Base-by-base conservation (phyloP, 2,888 invertebrate species). In the Drosophila mimica region DNA sequence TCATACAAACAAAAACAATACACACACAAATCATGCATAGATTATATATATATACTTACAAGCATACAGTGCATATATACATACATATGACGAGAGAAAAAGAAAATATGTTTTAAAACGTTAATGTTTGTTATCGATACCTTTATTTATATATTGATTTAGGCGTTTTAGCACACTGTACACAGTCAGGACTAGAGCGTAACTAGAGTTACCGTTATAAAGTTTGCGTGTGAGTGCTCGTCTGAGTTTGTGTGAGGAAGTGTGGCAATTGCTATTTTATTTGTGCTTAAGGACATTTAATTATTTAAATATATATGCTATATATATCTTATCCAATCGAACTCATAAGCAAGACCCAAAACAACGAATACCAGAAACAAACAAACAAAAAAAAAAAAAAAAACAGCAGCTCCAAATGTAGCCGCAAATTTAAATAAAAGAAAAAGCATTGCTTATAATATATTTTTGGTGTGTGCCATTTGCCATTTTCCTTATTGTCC, bases 81-180 rank as follows among this genome's bases (percentile, higher is more conserved):
- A 71, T 17, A 76, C 9, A 61, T 46, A 36, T 57, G 51, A 61
- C 49, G 48, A 56, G 52, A 56, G n/a, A 48, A 43, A 58, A 56
- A 51, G 30, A 52, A 58, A 40, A 43, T 46, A 15, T 31, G 33
- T 64, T 74, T 79, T 58, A 13, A 17, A 65, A 66, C 65, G 30
- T 54, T 64, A 71, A 57, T 51, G 57, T 63, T 72, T 80, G 57
- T 66, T 76, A 66, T 59, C 59, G 69, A 54, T 51, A 69, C 5
- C 51, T 51, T 51, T 28, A 13, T 40, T 58, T 13, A 31, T 20
- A 63, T 17, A 51, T 28, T 51, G 3, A 20, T 38, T 25, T 38
- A 17, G 7, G 57, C 57, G 49, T 28, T 69, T 51, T 51, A 25
- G 34, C 57, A 68, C 53, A 68, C 40, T 69, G 34, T n/a, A 31